These are phyloP conservation scores for Eulithis prunata DNA, from an alignment of 2,888 invertebrate species.

Conservation along the genomic window DNA sequence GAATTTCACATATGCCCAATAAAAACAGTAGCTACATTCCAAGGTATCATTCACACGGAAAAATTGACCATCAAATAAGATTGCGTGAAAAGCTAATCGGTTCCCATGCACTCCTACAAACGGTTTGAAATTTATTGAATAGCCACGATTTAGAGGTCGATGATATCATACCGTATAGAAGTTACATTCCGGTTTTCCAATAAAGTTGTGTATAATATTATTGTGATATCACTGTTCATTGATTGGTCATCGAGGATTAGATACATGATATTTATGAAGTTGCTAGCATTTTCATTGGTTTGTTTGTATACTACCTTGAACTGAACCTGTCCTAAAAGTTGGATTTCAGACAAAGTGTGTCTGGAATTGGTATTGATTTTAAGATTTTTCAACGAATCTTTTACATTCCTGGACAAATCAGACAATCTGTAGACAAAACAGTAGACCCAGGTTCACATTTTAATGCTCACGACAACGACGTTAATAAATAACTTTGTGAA, in stretches of 20 bases:
- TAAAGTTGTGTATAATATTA: slow-evolving; percentile 11
- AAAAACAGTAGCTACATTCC: background rate
- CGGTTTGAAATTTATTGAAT: slow-evolving; percentile 11
- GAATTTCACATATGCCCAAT: too few relatives aligned
- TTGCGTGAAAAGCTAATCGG: slow-evolving; percentile 12
- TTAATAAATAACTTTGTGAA: too few relatives aligned
- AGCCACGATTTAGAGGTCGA: slow-evolving; percentile 8
- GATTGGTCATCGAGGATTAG: slow-evolving; percentile 24
- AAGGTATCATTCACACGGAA: slow-evolving; percentile 1
- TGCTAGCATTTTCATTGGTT: slow-evolving; percentile 28
- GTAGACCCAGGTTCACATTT: too few relatives aligned
- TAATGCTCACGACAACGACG: too few relatives aligned
- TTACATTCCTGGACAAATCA: too few relatives aligned
- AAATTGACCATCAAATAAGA: slow-evolving; percentile 6
- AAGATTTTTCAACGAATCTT: too few relatives aligned
- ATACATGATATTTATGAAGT: slow-evolving; percentile 30
- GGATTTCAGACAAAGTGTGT: too few relatives aligned
- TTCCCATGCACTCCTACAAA: slow-evolving; percentile 15
- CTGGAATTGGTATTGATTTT: too few relatives aligned
- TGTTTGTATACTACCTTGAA: too few relatives aligned
- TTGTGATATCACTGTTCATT: slow-evolving; percentile 18
- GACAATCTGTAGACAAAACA: too few relatives aligned
- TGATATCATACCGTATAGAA: slow-evolving; percentile 16
- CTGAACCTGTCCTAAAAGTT: too few relatives aligned
- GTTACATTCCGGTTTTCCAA: slow-evolving; percentile 26